phyloP scores from a whole-genome alignment of 2,797 vertebrate species.

The Pseudochromis fuscus region DNA sequence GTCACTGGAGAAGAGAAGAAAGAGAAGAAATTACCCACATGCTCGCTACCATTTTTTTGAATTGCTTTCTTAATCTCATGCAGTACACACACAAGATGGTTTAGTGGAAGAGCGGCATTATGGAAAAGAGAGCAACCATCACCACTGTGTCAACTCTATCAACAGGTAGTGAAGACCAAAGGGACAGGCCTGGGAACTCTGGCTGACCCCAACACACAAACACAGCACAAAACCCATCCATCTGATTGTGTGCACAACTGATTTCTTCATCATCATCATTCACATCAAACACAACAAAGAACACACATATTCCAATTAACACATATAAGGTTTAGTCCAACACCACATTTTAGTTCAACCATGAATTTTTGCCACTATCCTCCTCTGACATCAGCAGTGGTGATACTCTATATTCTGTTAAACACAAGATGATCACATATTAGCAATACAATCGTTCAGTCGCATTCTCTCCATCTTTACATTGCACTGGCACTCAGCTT shows the following conservation, averaged over 20 bases:
- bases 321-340: neutral
- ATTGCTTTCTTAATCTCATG: conserved; percentile 2
- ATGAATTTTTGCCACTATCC: neutral
- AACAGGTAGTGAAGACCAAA: conserved; percentile 38
- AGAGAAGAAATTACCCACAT: conserved; percentile 29
- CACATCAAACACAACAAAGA: conserved; percentile 18
- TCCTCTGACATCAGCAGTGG: neutral
- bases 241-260: conserved; percentile 34
- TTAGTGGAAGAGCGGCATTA: conserved; percentile 10
- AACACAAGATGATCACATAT: neutral
- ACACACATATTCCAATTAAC: neutral
- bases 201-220: conserved; percentile 55
- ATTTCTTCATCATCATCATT: conserved; percentile 41
- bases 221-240: conserved; percentile 31
- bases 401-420: neutral
- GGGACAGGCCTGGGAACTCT: conserved; percentile 54
- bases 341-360: conserved; percentile 3
- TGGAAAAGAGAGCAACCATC: conserved; percentile 39
- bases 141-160: conserved; percentile 46
- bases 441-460: conserved; percentile 1
- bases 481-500: conserved; percentile 10
- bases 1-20: conserved; percentile 86
- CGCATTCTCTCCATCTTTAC: conserved; percentile 29
- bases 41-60: conserved; percentile 16
- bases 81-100: neutral